phyloP scores from a whole-genome alignment of 1,140 invertebrate species.

The Plutomurus gul region DNA sequence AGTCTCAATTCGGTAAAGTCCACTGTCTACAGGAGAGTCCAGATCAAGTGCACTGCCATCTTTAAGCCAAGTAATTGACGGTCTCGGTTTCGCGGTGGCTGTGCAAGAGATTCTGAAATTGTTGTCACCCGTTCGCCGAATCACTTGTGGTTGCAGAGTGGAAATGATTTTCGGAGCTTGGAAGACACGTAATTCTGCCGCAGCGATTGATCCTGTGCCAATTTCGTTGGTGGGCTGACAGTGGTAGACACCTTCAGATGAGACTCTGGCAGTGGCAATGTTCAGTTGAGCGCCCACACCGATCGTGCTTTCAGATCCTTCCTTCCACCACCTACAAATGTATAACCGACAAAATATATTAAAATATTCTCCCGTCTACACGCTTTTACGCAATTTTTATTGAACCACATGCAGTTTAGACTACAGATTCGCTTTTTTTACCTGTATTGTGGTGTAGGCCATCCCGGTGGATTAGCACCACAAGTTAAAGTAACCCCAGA shows the following conservation, averaged over 20 bases:
- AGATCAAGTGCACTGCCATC: slow-evolving; percentile 76
- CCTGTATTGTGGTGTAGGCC: slow-evolving; percentile 80
- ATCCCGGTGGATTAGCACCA: slow-evolving; percentile 81
- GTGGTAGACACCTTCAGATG: slow-evolving; percentile 83
- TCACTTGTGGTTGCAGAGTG: slow-evolving; percentile 65
- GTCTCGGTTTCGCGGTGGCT: slow-evolving; percentile 84
- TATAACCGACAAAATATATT: slow-evolving; percentile 8
- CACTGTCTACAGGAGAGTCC: slow-evolving; percentile 64
- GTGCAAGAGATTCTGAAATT: slow-evolving; percentile 80
- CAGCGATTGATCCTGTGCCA: slow-evolving; percentile 79
- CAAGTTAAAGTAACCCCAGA: slow-evolving; percentile 82
- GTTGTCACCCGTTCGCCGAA: slow-evolving; percentile 72
- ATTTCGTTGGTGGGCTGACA: slow-evolving; percentile 88
- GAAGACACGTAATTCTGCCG: slow-evolving; percentile 80
- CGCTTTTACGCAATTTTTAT: no score
- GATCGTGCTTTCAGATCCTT: slow-evolving; percentile 68
- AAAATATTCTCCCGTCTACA: background rate
- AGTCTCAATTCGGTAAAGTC: slow-evolving; percentile 76
- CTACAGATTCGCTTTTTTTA: slow-evolving; percentile 32
- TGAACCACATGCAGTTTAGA: no score
- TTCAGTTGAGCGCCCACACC: slow-evolving; percentile 80
- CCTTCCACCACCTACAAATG: slow-evolving; percentile 73
- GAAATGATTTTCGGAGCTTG: slow-evolving; percentile 81
- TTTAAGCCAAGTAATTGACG: slow-evolving; percentile 82
- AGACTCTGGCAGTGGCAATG: slow-evolving; percentile 78